A percentile compares a stretch with the other conserved stretches of the same genome.
These are phyloP conservation scores for Agrochola lychnidis DNA, from an alignment of 2,888 invertebrate species.

Conservation along the genomic window DNA sequence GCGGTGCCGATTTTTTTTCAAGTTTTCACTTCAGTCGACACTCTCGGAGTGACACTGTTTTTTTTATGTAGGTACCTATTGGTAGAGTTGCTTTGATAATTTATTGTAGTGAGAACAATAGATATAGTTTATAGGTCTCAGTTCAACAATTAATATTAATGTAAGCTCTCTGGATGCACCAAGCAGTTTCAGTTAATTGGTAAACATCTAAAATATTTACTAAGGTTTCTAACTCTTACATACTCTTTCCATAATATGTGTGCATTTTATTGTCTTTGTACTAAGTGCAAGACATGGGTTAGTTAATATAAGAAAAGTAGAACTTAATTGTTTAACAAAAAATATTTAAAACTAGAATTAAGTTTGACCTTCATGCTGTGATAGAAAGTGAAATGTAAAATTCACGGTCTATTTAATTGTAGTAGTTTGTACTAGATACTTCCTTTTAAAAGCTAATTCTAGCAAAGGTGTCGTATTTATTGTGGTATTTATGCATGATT, in stretches of 20 bases:
- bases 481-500: conserved; percentile 55
- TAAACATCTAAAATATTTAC: conserved; percentile 23
- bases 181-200: conserved; percentile 28
- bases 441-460: conserved; percentile 45
- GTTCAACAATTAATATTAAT: conserved; percentile 6
- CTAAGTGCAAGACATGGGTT: conserved; percentile 52
- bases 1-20: no score
- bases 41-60: no score
- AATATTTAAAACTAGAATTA: conserved; percentile 57
- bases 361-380: conserved; percentile 67
- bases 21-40: no score
- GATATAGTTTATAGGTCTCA: conserved; percentile 20
- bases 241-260: conserved; percentile 38
- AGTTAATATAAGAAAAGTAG: conserved; percentile 56
- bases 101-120: conserved; percentile 39
- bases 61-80: background rate
- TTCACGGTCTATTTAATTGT: conserved; percentile 62
- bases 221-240: conserved; percentile 17
- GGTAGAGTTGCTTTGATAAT: conserved; percentile 27
- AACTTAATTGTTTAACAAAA: conserved; percentile 47
- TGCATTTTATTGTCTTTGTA: conserved; percentile 57
- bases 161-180: conserved; percentile 11
- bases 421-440: conserved; percentile 60
- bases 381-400: conserved; percentile 60
- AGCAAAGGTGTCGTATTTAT: conserved; percentile 61